These are phyloP conservation scores for Drosophila nigrodunni DNA, from an alignment of 1,140 invertebrate species.

Conservation along the genomic window DNA sequence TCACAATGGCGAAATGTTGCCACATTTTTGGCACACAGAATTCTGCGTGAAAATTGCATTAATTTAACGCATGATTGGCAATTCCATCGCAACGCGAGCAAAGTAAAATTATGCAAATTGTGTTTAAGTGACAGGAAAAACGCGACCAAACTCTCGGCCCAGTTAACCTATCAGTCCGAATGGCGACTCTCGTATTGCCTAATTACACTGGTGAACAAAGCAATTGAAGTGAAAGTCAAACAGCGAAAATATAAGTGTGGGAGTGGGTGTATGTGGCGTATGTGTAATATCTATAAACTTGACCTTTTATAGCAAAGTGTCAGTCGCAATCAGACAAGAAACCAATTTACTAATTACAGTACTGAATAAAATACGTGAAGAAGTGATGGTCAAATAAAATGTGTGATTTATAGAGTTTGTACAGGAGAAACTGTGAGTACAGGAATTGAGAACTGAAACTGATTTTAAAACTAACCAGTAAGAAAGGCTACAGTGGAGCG, in stretches of 20 bases:
- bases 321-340: neutral
- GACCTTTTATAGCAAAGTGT: neutral
- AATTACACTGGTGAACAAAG: conserved; percentile 58
- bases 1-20: neutral
- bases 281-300: conserved; percentile 1
- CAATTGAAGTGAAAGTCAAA: conserved; percentile 4
- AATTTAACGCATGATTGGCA: conserved; percentile 81
- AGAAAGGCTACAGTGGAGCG: too few species aligned
- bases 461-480: too few species aligned
- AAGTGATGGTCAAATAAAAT: neutral
- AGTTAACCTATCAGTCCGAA: conserved; percentile 5
- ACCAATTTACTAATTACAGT: conserved; percentile 10
- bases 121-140: conserved; percentile 18
- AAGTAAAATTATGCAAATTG: conserved; percentile 67
- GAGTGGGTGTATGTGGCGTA: neutral
- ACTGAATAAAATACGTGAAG: neutral
- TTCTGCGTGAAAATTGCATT: conserved; percentile 73
- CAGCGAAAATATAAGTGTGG: neutral
- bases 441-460: too few species aligned
- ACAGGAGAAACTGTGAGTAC: too few species aligned
- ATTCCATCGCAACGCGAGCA: conserved; percentile 20
- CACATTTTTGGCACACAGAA: conserved; percentile 44
- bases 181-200: conserved; percentile 49
- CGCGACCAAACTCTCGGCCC: neutral
- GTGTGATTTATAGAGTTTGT: too few species aligned